A percentile compares a stretch with the other conserved stretches of the same genome.
Conservation (phyloP, 2,113 vertebrate genomes). For the Phoxinus phoxinus region DNA sequence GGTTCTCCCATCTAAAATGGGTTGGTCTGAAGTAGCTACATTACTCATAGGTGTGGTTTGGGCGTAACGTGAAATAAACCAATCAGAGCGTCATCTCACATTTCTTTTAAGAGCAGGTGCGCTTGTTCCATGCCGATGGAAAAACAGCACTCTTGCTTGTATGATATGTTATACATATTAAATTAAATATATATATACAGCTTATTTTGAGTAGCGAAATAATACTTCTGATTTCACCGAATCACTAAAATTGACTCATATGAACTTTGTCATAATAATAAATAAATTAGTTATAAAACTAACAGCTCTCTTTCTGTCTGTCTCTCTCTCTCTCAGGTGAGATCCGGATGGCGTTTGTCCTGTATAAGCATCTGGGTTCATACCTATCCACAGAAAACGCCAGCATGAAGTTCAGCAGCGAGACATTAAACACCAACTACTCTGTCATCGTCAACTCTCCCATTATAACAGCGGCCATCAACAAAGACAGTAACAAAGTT, state of each 20-base stretch:
- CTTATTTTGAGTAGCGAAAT: not conserved
- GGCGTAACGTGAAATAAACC: no score
- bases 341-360: conserved; percentile 94
- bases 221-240: not conserved
- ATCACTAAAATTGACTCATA: not conserved
- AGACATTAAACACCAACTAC: conserved; percentile 93
- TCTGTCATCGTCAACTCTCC: conserved; percentile 97
- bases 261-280: not conserved
- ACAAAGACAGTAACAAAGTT: conserved; percentile 97
- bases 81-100: no score
- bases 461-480: conserved; percentile 95
- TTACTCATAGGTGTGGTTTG: no score
- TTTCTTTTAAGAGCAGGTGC: no score
- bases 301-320: not conserved
- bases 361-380: conserved; percentile 94
- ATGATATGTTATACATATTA: not conserved
- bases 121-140: no score
- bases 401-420: conserved; percentile 92
- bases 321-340: conserved; percentile 80
- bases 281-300: not conserved
- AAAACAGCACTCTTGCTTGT: no score
- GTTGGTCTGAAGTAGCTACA: no score
- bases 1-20: no score
- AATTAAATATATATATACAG: no score
- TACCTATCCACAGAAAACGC: conserved; percentile 98